Base-by-base conservation (phyloP, 1,140 invertebrate genomes). In the Hydropsyche tenuis region DNA sequence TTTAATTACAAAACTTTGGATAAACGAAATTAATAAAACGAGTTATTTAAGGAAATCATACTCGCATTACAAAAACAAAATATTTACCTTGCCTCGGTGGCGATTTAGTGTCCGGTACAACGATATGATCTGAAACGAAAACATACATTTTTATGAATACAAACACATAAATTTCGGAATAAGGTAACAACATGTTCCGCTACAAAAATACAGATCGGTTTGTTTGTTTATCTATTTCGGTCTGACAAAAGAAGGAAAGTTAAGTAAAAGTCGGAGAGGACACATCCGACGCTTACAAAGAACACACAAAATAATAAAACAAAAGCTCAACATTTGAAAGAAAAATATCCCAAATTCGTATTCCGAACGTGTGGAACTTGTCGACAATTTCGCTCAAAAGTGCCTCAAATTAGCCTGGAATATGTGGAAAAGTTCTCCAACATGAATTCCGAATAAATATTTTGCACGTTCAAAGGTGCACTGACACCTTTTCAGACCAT, bases 91-190 rank as follows among this genome's bases (percentile, higher is more conserved):
- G 65, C 22, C 65, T 43, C 2, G 43, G 22, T 25, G 68, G 48
- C 18, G 68, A 56, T 60, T 69, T 69, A 18, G 63, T 65, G 30
- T 65, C 65, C 46, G 68, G 68, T 42, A 70, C 9, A 23, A 70
- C 68, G 23, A 70, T 70, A 22, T 70, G 68, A 70, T 70, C 68
- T 70, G 68, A 37, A 70, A 70, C 48, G 56, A 22, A 27, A 70
- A 63, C 25, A 63, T 11, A 63, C 11, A 27, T 63, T n/a, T n/a
- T n/a, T n/a, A 63, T 63, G 60, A 16, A 63, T 63, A 42, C 25
- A 27, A 22, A n/a, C 62, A 37, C 23, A 64, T 64, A 18, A 60
- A 60, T 22, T 23, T 22, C 56, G 25, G 23, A 25, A 60, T 23
- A 18, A 53, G n/a, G n/a, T n/a, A n/a, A n/a, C n/a, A n/a, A 53